phyloP scores from a whole-genome alignment of 2,888 invertebrate genomes.

The Nipponacmea schrenckii region DNA sequence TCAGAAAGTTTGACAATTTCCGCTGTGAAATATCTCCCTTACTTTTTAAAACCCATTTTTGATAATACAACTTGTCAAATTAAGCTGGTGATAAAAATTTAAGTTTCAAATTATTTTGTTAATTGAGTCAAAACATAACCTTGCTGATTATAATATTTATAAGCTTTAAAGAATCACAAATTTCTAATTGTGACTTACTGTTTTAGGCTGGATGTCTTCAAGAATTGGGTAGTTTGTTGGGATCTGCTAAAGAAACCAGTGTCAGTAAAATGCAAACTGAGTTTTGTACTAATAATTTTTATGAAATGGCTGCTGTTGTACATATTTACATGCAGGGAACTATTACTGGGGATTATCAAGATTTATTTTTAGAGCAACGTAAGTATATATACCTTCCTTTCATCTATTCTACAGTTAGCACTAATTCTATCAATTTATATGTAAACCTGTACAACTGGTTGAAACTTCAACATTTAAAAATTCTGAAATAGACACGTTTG shows the following conservation, averaged over 20 bases:
- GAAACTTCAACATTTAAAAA: not conserved
- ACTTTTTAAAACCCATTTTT: too few species aligned
- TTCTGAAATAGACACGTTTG: too few species aligned
- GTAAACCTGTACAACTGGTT: not conserved
- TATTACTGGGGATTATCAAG: conserved; percentile 50
- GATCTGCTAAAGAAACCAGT: conserved; percentile 29
- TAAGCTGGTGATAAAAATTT: too few species aligned
- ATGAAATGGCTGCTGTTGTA: conserved; percentile 52
- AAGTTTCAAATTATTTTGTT: too few species aligned
- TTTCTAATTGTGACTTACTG: not conserved
- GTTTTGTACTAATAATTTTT: conserved; percentile 60
- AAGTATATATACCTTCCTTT: conserved; percentile 27
- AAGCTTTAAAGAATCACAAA: too few species aligned
- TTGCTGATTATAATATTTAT: too few species aligned
- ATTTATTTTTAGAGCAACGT: conserved; percentile 63
- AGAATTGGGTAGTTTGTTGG: conserved; percentile 32
- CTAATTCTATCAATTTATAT: not conserved
- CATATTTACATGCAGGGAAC: conserved; percentile 39
- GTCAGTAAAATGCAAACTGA: conserved; percentile 44
- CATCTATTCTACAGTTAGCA: not conserved
- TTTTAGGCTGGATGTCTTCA: conserved; percentile 49
- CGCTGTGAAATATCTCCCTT: too few species aligned
- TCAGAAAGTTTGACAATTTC: too few species aligned
- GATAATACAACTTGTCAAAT: too few species aligned
- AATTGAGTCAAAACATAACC: too few species aligned